phyloP scores from a whole-genome alignment of 2,797 vertebrate genomes.

The Cyclopterus lumpus region DNA sequence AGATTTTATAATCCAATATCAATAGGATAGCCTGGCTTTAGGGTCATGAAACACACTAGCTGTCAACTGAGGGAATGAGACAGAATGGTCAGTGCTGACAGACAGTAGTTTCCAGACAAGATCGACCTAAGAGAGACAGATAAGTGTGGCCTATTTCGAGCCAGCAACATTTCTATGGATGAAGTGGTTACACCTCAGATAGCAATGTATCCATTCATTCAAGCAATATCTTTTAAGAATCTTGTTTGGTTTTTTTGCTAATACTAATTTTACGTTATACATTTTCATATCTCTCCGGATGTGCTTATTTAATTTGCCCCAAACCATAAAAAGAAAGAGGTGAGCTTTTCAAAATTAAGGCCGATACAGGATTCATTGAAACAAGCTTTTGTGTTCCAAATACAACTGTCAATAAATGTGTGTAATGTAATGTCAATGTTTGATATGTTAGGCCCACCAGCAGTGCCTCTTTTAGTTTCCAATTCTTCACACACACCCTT shows the following conservation, averaged over 20 bases:
- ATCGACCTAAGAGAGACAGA: not conserved
- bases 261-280: not conserved
- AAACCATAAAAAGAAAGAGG: not conserved
- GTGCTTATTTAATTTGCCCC: not conserved
- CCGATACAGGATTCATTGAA: not conserved
- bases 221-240: not conserved
- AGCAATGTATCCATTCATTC: not conserved
- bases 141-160: not conserved
- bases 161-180: not conserved
- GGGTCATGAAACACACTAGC: constrained; percentile 2
- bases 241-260: not conserved
- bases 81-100: not conserved
- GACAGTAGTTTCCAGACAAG: not conserved
- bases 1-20: constrained; percentile 6
- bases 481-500: constrained; percentile 26
- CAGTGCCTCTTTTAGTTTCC: not conserved
- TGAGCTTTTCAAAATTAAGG: not conserved
- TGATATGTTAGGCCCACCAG: not conserved
- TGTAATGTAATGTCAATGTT: not conserved
- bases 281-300: not conserved
- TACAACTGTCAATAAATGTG: not conserved
- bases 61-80: constrained; percentile 1
- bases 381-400: not conserved
- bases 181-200: not conserved
- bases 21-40: not conserved